Conservation (phyloP, 2,113 vertebrate genomes). For the Toxotes jaculatrix region DNA sequence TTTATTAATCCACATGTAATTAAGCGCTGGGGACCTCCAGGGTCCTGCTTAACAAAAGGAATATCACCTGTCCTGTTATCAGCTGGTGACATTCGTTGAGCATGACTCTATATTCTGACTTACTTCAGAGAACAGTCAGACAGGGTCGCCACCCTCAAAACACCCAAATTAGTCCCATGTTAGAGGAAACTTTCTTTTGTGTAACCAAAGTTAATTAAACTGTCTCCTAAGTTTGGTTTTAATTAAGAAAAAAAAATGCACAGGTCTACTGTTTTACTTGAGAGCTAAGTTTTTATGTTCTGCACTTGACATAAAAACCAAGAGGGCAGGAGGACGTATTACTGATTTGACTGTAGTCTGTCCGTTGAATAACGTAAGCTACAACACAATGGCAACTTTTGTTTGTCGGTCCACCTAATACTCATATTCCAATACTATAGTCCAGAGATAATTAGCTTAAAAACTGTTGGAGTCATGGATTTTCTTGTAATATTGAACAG, state of each 20-base stretch:
- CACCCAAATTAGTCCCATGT: conserved; percentile 23
- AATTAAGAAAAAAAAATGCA: conserved; percentile 22
- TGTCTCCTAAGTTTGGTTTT: neutral
- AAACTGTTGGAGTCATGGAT: too few species aligned
- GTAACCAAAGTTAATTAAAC: conserved; percentile 29
- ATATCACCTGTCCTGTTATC: conserved; percentile 48
- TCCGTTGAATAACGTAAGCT: neutral
- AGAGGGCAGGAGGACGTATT: neutral
- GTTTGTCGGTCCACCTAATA: too few species aligned
- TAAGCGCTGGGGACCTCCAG: conserved; percentile 37
- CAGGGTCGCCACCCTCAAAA: conserved; percentile 14
- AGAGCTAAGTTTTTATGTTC: neutral
- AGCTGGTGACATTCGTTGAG: conserved; percentile 16
- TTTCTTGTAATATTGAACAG: too few species aligned
- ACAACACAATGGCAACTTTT: neutral
- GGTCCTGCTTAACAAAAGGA: conserved; percentile 36
- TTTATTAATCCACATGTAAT: conserved; percentile 69
- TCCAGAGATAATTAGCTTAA: too few species aligned
- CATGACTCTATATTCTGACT: conserved; percentile 13
- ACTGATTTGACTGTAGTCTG: neutral
- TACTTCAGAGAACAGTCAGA: conserved; percentile 2
- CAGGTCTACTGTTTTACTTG: neutral
- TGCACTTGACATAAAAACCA: neutral
- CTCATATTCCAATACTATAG: too few species aligned
- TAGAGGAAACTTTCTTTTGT: conserved; percentile 23